phyloP scores from a whole-genome alignment of 2,888 invertebrate genomes.

The Bombylius major region DNA sequence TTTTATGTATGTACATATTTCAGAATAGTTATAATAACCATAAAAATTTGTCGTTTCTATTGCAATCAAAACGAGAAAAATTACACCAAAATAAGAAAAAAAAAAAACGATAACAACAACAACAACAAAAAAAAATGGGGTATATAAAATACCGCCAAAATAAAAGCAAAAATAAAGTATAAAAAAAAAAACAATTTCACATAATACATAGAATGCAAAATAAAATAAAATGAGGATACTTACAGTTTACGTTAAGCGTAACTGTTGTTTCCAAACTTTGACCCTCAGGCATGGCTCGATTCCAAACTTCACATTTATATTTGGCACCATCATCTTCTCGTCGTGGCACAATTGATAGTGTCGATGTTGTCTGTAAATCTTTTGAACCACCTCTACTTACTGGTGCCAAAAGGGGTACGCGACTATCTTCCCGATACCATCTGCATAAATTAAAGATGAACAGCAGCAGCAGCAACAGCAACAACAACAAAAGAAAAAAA shows the following conservation, averaged over 20 bases:
- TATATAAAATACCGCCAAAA: too few species aligned
- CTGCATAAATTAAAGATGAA: conserved; percentile 28
- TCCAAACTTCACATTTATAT: conserved; percentile 78
- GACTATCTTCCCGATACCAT: conserved; percentile 70
- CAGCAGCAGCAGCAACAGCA: not conserved
- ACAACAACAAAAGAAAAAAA: too few species aligned
- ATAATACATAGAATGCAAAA: too few species aligned
- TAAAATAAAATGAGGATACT: conserved; percentile 38
- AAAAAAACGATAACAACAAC: not conserved
- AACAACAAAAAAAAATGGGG: not conserved
- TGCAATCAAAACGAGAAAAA: too few species aligned
- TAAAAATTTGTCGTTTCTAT: too few species aligned
- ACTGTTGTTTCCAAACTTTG: conserved; percentile 68
- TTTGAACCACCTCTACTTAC: conserved; percentile 58
- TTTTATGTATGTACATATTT: too few species aligned
- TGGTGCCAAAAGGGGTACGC: conserved; percentile 57
- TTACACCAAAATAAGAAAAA: conserved; percentile 1
- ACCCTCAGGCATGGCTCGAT: conserved; percentile 73
- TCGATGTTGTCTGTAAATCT: conserved; percentile 61
- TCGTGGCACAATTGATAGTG: conserved; percentile 60
- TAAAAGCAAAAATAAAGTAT: too few species aligned
- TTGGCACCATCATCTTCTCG: conserved; percentile 74
- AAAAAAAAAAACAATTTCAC: too few species aligned
- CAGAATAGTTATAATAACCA: too few species aligned
- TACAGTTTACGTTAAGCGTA: conserved; percentile 77